Percentiles rank a stretch among this genome's conserved stretches.
Conservation (phyloP, 2,797 vertebrate genomes). For the Pangasius krempfi region DNA sequence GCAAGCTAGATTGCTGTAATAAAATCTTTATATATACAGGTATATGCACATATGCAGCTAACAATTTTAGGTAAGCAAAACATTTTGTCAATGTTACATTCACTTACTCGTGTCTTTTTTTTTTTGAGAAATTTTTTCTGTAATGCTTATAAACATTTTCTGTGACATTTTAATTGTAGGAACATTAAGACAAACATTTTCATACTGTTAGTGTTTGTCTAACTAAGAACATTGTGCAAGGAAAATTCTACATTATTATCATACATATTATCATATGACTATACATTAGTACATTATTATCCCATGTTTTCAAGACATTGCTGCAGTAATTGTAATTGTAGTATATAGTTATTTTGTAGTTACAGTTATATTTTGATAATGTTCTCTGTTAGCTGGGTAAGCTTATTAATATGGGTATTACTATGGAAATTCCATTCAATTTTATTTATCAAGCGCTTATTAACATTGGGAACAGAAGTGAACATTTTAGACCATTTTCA, state of each 20-base stretch:
- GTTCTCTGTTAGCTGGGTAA: not conserved
- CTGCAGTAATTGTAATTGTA: not conserved
- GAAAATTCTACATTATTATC: not conserved
- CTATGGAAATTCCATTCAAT: not conserved
- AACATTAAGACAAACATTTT: not conserved
- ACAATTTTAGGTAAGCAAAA: not conserved
- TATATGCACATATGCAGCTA: not conserved
- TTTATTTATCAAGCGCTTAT: not conserved
- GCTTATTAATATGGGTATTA: not conserved
- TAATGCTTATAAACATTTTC: not conserved
- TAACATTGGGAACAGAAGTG: slow-evolving; percentile 5
- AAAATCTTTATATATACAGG: not conserved
- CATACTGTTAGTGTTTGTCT: not conserved
- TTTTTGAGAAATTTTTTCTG: not conserved
- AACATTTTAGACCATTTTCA: slow-evolving; percentile 66
- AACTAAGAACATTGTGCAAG: not conserved
- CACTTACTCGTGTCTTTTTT: not conserved
- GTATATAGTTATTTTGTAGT: not conserved
- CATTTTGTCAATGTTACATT: not conserved
- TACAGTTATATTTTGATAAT: too few relatives aligned
- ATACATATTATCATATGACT: too few relatives aligned
- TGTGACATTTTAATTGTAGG: not conserved
- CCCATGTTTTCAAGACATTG: not conserved
- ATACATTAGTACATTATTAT: too few relatives aligned
- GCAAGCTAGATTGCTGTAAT: not conserved